Conservation (phyloP, 2,797 vertebrate species). For the Discoglossus pictus region DNA sequence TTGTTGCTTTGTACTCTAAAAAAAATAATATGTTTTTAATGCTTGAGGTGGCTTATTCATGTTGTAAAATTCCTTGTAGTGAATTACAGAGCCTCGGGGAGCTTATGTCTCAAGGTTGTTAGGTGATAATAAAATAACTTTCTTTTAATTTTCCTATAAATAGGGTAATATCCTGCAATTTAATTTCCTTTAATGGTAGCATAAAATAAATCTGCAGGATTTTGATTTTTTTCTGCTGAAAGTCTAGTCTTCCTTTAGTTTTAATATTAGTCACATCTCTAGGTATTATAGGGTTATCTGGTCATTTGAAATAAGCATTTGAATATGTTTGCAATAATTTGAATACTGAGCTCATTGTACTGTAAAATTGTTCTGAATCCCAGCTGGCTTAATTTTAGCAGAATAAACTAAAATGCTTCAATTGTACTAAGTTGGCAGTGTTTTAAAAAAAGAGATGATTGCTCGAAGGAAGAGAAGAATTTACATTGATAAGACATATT, state of each 20-base stretch:
- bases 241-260: slow-evolving; percentile 18
- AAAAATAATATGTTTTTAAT: slow-evolving; percentile 34
- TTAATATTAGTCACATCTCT: slow-evolving; percentile 26
- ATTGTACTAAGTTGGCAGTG: too few species aligned
- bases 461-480: too few species aligned
- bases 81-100: slow-evolving; percentile 44
- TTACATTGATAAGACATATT: too few species aligned
- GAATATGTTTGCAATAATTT: slow-evolving; percentile 35
- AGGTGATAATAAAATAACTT: slow-evolving; percentile 45
- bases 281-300: slow-evolving; percentile 38
- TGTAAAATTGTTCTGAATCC: slow-evolving; percentile 36
- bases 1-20: slow-evolving; percentile 32
- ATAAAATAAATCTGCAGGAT: slow-evolving; percentile 38
- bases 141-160: slow-evolving; percentile 47
- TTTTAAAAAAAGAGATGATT: too few species aligned
- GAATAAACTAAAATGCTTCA: too few species aligned
- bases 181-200: slow-evolving; percentile 46
- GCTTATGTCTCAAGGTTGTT: slow-evolving; percentile 46
- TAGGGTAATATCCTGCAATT: slow-evolving; percentile 42
- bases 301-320: slow-evolving; percentile 38
- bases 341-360: slow-evolving; percentile 29
- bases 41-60: slow-evolving; percentile 32
- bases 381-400: not conserved
- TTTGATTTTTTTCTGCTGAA: slow-evolving; percentile 26
- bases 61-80: slow-evolving; percentile 39